Evolutionary conservation across 2,797 vertebrate genomes (phyloP).

Genomic region (Anguilla marmorata): DNA sequence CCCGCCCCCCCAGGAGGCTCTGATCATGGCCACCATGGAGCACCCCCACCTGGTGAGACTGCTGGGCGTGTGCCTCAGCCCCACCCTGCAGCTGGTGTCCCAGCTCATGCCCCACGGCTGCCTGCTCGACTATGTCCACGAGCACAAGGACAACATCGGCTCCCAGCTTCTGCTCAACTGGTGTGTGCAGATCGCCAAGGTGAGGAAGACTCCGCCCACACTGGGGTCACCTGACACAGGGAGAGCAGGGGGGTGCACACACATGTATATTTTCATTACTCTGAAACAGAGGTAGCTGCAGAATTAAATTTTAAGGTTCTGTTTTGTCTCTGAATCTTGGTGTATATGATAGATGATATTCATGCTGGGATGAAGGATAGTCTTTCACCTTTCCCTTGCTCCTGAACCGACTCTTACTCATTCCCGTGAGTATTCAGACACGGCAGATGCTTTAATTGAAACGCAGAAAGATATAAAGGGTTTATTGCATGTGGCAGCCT

Average conservation of each 20-base stretch:
- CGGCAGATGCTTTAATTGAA: neutral
- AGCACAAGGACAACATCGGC: slow-evolving; percentile 86
- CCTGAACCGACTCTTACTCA: neutral
- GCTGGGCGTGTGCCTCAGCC: slow-evolving; percentile 81
- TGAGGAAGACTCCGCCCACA: slow-evolving; percentile 48
- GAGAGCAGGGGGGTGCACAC: neutral
- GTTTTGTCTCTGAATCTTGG: neutral
- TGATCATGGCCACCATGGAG: slow-evolving; percentile 88
- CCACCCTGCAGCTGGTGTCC: slow-evolving; percentile 81
- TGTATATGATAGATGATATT: neutral
- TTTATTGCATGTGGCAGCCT: neutral
- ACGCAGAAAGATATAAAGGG: neutral
- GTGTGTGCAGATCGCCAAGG: slow-evolving; percentile 89
- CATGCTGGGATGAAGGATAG: neutral
- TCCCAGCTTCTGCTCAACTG: slow-evolving; percentile 86
- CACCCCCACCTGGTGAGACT: slow-evolving; percentile 83
- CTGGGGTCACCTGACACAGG: neutral
- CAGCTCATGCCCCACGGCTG: slow-evolving; percentile 87
- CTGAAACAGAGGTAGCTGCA: neutral
- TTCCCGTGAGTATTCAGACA: neutral
- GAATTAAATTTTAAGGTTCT: neutral
- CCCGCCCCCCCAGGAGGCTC: slow-evolving; percentile 74
- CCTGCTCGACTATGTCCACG: slow-evolving; percentile 82
- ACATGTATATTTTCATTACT: neutral
- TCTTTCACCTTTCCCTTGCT: neutral